These are phyloP conservation scores for Radopholus similis DNA, from an alignment of 1,140 invertebrate genomes.

Conservation along the genomic window DNA sequence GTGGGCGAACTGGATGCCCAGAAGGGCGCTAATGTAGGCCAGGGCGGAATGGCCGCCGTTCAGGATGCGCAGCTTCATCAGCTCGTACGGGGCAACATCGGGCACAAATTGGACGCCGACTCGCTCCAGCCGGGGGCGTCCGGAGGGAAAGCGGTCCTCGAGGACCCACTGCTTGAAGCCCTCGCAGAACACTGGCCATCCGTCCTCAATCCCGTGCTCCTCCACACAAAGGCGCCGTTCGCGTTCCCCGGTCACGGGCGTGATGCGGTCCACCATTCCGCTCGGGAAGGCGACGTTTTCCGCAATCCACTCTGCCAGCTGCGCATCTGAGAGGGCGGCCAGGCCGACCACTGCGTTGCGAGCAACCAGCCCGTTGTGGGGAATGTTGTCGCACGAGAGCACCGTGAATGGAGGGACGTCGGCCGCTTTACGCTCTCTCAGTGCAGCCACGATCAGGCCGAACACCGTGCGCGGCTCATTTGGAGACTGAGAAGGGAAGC, in stretches of 20 bases:
- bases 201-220: neutral
- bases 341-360: neutral
- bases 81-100: neutral
- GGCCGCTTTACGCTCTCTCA: neutral
- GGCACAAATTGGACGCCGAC: neutral
- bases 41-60: neutral
- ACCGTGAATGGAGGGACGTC: neutral
- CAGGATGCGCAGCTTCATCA: neutral
- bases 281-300: neutral
- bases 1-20: neutral
- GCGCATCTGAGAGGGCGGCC: neutral
- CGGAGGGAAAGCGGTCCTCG: neutral
- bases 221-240: neutral
- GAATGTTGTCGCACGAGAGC: neutral
- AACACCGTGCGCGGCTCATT: neutral
- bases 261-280: slow-evolving; percentile 1
- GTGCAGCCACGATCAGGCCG: neutral
- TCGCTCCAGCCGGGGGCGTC: neutral
- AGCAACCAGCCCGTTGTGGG: neutral
- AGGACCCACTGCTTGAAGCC: neutral
- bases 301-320: neutral
- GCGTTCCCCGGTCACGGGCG: neutral
- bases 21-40: neutral
- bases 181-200: neutral
- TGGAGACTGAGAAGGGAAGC: neutral